Conservation (phyloP, 2,888 invertebrate genomes). For the Dinocampus coccinellae region DNA sequence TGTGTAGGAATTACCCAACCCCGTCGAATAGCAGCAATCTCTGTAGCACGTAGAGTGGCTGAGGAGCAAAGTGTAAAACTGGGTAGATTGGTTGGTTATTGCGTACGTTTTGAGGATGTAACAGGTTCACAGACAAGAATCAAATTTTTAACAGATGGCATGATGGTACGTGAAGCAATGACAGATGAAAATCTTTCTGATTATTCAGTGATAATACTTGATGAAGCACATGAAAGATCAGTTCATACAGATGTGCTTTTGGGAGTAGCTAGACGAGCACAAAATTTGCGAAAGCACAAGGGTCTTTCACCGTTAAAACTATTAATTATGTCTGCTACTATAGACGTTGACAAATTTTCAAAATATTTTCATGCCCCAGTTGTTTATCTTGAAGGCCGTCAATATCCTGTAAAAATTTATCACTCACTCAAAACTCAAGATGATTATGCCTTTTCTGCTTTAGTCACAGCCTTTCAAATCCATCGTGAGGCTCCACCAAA, state of each 20-base stretch:
- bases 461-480: constrained; percentile 91
- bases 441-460: constrained; percentile 86
- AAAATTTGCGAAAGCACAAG: constrained; percentile 77
- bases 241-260: constrained; percentile 94
- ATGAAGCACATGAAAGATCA: constrained; percentile 96
- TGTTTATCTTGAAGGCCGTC: constrained; percentile 91
- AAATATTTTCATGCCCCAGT: constrained; percentile 89
- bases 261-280: constrained; percentile 91
- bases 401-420: constrained; percentile 83
- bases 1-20: constrained; percentile 92
- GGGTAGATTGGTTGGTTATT: constrained; percentile 82
- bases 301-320: constrained; percentile 78
- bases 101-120: constrained; percentile 92
- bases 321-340: constrained; percentile 94
- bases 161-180: constrained; percentile 92
- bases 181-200: constrained; percentile 79
- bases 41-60: constrained; percentile 90
- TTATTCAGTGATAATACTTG: constrained; percentile 88
- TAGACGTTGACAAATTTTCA: constrained; percentile 95
- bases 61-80: constrained; percentile 84
- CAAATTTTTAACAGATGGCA: constrained; percentile 95
- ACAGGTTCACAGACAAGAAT: constrained; percentile 86
- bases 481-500: constrained; percentile 85
- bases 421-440: constrained; percentile 80
- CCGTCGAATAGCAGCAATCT: constrained; percentile 92